Conservation (phyloP, 2,113 vertebrate genomes). For the Tetrax tetrax region DNA sequence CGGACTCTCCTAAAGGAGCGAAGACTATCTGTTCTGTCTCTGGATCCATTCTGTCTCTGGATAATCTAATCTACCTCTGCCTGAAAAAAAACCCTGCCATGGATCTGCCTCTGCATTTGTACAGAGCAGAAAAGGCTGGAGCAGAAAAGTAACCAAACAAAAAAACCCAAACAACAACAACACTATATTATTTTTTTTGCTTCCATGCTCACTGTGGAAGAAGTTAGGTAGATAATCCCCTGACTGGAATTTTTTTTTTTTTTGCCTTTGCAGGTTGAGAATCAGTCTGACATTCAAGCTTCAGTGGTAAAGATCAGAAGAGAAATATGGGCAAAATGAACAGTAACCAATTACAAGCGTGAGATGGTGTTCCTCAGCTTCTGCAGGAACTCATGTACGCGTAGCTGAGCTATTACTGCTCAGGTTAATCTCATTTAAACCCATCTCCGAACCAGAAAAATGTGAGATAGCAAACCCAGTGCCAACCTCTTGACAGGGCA, state of each 20-base stretch:
- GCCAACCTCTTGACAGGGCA: not conserved
- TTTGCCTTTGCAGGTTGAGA: not conserved
- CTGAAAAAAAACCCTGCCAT: not conserved
- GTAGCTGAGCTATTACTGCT: not conserved
- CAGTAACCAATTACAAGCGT: not conserved
- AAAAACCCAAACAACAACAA: not conserved
- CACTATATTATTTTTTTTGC: not conserved
- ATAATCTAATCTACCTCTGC: not conserved
- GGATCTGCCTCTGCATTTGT: not conserved
- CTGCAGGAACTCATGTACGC: not conserved
- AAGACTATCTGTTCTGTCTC: not conserved
- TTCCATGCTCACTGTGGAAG: not conserved
- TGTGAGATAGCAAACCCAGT: not conserved
- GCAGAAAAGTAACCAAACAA: not conserved
- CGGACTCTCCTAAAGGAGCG: not conserved
- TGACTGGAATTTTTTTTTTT: not conserved
- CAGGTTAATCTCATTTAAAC: not conserved
- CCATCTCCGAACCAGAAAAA: not conserved
- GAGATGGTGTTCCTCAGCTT: not conserved
- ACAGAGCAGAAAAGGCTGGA: not conserved
- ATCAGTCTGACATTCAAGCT: not conserved
- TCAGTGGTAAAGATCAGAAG: not conserved
- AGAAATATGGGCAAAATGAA: not conserved
- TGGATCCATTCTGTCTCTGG: not conserved
- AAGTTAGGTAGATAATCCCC: not conserved